Base-by-base conservation (phyloP, 2,888 invertebrate genomes). In the Biston stratarius region DNA sequence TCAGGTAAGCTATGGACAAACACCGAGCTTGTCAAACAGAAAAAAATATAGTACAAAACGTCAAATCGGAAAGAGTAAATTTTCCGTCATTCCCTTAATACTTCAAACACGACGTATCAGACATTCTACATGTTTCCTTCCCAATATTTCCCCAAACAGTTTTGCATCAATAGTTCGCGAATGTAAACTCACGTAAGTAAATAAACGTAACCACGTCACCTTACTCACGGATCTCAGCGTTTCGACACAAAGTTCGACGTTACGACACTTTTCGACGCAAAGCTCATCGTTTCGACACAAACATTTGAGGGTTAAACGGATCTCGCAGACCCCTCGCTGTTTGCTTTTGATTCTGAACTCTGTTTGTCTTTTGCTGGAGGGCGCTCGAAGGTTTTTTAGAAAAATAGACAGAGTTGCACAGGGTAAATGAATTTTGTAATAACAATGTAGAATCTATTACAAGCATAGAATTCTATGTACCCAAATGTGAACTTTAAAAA, bases 301-400 rank as follows among this genome's bases (percentile, higher is more conserved):
- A 62, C 59, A 57, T 51, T 60, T 34, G 49, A 59, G 33, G 59
- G 49, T 59, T 53, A 65, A 66, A 72, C 67, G 64, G 64, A 64
- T 38, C 62, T 53, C 59, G 34, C 9, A 24, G 53, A 64, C 62
- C 67, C 58, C 45, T 36, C 45, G 44, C 58, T 59, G 49, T 72
- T 69, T 70, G 57, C 56, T 51, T 69, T 74, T 61, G 67, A 72
- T 64, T 61, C 67, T 48, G 53, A 64, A 68, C 59, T 45, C 40
- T 71, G 68, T 74, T 70, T 70, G 69, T 64, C 56, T 68, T 70
- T 8, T 10, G 58, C 38, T 55, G 55, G 33, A 55, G 55, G 48
- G 49, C 12, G 24, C 24, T 24, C 24, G 24, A 1, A 24, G 15
- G 47, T 47, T 55, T 61, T 64, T 64, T 64, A 24, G 24, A 24